Evolutionary conservation across 2,888 invertebrate species (phyloP).

Genomic region (Morinoia aosen): DNA sequence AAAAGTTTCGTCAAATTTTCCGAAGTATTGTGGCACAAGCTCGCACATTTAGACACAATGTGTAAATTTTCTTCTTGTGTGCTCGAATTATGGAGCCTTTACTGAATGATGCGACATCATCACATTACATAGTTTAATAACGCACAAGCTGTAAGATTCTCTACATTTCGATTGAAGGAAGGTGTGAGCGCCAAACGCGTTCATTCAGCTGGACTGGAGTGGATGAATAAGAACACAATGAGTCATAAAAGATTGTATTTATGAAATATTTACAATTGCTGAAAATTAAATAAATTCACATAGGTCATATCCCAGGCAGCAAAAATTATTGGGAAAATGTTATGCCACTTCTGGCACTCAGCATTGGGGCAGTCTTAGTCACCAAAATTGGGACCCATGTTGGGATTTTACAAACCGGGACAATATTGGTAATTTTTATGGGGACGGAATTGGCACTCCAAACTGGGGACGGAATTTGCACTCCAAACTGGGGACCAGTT

Average conservation of each 20-base stretch:
- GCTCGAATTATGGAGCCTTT: not conserved
- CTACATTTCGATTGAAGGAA: not conserved
- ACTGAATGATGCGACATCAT: not conserved
- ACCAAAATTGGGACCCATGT: too few species aligned
- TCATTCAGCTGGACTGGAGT: not conserved
- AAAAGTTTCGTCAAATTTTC: not conserved
- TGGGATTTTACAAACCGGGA: too few species aligned
- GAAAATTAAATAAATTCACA: slow-evolving; percentile 20
- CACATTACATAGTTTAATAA: not conserved
- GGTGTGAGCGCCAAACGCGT: not conserved
- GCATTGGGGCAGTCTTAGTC: too few species aligned
- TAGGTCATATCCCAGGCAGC: too few species aligned
- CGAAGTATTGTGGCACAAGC: not conserved
- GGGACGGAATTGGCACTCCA: too few species aligned
- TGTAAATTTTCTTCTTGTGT: not conserved
- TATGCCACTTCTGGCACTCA: too few species aligned
- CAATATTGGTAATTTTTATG: too few species aligned
- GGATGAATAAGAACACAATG: not conserved
- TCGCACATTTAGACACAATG: not conserved
- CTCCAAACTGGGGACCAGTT: too few species aligned
- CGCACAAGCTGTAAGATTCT: not conserved
- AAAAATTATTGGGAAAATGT: too few species aligned
- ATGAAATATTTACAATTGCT: slow-evolving; percentile 44
- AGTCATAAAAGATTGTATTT: slow-evolving; percentile 49
- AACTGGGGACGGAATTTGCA: too few species aligned